These are phyloP conservation scores for Gallinago jamesoni DNA, from an alignment of 2,113 vertebrate genomes.

Conservation along the genomic window DNA sequence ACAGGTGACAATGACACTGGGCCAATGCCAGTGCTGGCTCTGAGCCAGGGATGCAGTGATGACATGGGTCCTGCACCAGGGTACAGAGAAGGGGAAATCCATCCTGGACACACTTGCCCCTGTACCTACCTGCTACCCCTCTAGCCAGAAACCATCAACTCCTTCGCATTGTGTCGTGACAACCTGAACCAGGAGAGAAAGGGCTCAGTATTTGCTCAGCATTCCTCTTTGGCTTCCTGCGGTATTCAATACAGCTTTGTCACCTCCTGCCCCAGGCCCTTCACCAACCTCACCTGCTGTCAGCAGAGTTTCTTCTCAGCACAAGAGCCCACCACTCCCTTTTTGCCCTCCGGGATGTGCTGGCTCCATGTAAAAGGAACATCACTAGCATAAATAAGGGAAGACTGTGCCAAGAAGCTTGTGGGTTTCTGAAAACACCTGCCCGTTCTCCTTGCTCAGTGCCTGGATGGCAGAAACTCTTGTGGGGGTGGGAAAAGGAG, in stretches of 20 bases:
- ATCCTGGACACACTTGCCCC: not conserved
- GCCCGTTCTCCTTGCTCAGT: not conserved
- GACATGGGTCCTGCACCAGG: too few species aligned
- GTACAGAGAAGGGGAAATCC: not conserved
- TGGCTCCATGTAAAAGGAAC: not conserved
- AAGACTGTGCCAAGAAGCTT: not conserved
- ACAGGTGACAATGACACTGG: rapidly evolving
- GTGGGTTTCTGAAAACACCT: not conserved
- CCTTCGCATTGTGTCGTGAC: not conserved
- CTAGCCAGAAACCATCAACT: not conserved
- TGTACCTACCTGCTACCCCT: not conserved
- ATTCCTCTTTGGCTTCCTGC: not conserved
- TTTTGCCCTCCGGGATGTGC: not conserved
- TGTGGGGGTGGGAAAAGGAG: not conserved
- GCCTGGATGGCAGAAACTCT: not conserved
- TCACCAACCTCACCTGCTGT: not conserved
- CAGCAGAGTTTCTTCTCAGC: not conserved
- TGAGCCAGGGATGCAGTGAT: rapidly evolving
- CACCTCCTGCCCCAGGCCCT: not conserved
- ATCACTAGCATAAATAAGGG: not conserved
- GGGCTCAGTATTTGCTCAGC: not conserved
- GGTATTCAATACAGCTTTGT: not conserved
- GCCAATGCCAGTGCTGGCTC: not conserved
- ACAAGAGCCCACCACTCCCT: not conserved
- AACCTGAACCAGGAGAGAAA: not conserved